phyloP scores from a whole-genome alignment of 2,888 invertebrate genomes.

The Metalampra italica region DNA sequence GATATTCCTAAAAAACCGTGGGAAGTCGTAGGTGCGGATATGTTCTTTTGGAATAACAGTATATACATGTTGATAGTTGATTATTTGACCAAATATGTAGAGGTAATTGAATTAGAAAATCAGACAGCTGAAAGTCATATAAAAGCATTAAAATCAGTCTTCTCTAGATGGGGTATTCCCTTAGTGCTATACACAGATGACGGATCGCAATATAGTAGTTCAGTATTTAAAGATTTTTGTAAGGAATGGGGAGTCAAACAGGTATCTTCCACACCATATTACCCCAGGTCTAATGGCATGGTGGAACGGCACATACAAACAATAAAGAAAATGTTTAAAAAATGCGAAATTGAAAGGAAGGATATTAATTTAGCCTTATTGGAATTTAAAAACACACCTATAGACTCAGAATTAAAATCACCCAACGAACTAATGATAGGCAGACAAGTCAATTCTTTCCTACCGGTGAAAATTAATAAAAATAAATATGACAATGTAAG shows the following conservation, averaged over 20 bases:
- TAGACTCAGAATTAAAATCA: constrained; percentile 4
- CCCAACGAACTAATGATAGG: constrained; percentile 6
- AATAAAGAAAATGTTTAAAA: constrained; percentile 8
- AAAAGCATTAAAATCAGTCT: constrained; percentile 3
- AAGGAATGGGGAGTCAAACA: neutral
- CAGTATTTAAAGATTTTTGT: constrained; percentile 4
- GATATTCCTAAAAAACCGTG: constrained; percentile 4
- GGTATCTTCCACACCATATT: constrained; percentile 1
- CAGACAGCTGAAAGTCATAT: constrained; percentile 4
- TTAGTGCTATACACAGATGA: constrained; percentile 5
- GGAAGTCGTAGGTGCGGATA: too few relatives aligned
- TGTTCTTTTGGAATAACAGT: too few relatives aligned
- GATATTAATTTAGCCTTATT: constrained; percentile 9
- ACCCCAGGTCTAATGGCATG: constrained; percentile 6
- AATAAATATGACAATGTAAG: neutral
- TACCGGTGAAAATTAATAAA: neutral
- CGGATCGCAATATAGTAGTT: constrained; percentile 4
- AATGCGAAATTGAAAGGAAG: constrained; percentile 2
- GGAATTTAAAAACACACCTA: constrained; percentile 9
- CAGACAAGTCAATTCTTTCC: constrained; percentile 3
- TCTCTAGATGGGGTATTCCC: constrained; percentile 8
- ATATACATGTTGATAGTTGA: too few relatives aligned
- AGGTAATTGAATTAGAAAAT: constrained; percentile 6
- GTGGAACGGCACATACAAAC: constrained; percentile 6
- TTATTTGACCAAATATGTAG: too few relatives aligned